These are phyloP conservation scores for Agrotis clavis DNA, from an alignment of 2,888 invertebrate species.

Conservation along the genomic window DNA sequence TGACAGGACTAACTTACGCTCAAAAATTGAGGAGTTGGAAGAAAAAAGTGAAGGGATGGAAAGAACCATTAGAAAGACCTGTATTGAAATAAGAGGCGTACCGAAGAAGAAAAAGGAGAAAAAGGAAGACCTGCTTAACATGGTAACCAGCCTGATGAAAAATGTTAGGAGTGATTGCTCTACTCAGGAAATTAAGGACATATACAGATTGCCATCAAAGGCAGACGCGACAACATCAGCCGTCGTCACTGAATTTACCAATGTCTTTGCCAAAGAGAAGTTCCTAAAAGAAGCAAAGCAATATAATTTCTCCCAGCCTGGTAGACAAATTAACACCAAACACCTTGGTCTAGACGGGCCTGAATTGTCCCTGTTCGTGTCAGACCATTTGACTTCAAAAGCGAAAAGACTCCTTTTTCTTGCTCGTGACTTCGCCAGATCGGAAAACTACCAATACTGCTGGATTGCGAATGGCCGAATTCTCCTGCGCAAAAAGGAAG, in stretches of 20 bases:
- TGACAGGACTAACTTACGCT: not conserved
- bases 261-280: not conserved
- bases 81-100: too few relatives aligned
- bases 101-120: too few relatives aligned
- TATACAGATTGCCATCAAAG: not conserved
- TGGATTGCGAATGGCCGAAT: not conserved
- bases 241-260: slow-evolving; percentile 2
- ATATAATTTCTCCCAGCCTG: not conserved
- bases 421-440: slow-evolving; percentile 2
- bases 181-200: not conserved
- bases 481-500: not conserved
- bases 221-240: not conserved
- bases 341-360: not conserved
- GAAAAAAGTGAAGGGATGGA: too few relatives aligned
- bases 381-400: not conserved
- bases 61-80: too few relatives aligned
- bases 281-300: slow-evolving; percentile 1
- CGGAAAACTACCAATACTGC: not conserved
- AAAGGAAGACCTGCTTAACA: too few relatives aligned
- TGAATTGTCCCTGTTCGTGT: not conserved
- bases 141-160: not conserved
- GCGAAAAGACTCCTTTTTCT: not conserved
- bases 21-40: not conserved
- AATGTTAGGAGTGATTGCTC: not conserved
- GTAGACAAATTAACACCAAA: not conserved